phyloP scores from a whole-genome alignment of 2,888 invertebrate genomes.

The Coleophora deauratella region DNA sequence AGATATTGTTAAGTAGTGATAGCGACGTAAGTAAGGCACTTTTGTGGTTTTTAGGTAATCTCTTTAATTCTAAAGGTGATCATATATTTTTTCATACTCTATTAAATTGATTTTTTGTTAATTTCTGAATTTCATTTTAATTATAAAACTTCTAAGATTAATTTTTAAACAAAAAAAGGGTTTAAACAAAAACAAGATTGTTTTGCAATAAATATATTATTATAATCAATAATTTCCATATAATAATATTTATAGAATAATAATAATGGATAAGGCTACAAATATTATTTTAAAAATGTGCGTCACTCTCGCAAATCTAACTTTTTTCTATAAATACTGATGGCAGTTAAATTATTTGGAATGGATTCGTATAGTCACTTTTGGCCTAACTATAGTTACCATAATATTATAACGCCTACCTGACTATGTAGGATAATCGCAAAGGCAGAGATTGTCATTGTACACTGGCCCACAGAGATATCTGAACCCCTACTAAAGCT shows the following conservation, averaged over 20 bases:
- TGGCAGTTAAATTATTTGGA: conserved; percentile 3
- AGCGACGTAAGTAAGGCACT: conserved; percentile 24
- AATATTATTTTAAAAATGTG: conserved; percentile 44
- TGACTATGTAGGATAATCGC: too few relatives aligned
- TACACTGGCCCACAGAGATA: too few relatives aligned
- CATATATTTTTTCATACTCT: conserved; percentile 27
- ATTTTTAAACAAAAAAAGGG: conserved; percentile 14
- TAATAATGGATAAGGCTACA: conserved; percentile 59
- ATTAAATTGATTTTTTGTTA: conserved; percentile 1
- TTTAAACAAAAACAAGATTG: conserved; percentile 21
- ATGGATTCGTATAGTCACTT: too few relatives aligned
- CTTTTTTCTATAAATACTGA: background rate
- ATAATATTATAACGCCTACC: too few relatives aligned
- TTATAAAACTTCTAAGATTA: too few relatives aligned
- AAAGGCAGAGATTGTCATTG: too few relatives aligned
- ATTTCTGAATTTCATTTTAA: background rate
- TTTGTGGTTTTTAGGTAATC: conserved; percentile 51
- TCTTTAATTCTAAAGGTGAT: conserved; percentile 29
- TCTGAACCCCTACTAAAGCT: too few relatives aligned
- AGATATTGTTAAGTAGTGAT: conserved; percentile 21
- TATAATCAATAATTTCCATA: conserved; percentile 46
- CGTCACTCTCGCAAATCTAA: conserved; percentile 51
- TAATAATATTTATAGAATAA: conserved; percentile 52
- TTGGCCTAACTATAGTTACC: too few relatives aligned
- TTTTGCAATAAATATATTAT: conserved; percentile 68